Evolutionary conservation across 2,113 vertebrate species (phyloP), one percentile per base, ranked within the genome.

Genomic region (Pomatorhinus ruficollis): DNA sequence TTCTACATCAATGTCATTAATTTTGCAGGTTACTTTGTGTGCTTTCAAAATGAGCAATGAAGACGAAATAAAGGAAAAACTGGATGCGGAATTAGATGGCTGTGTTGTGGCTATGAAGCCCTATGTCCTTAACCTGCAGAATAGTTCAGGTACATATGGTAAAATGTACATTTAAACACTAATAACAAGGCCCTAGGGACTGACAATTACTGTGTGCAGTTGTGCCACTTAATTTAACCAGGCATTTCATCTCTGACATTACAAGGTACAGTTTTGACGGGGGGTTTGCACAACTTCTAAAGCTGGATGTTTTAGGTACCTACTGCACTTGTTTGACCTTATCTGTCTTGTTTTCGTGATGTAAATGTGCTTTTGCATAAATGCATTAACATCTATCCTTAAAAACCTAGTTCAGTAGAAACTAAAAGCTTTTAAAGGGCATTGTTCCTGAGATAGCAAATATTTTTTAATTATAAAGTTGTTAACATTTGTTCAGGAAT

Each of bases 21-120:
- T 83, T 95, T 94, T 89, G 39, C 76, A 97, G 93, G 65, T 87
- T 70, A 6, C 33, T 63, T 77, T 12, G 65, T 78, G 80, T 57
- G 50, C 61, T 47, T 93, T 71, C 87, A 81, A 61, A 75, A 99
- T 99, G 98, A 98, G 87, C 86, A 97, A 90, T 47, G 96, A 98
- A 30, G 98, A 98, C 37, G 98, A 98, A 76, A 94, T 96, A 3
- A 98, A 98, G 98, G 98, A 99, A 33, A 98, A 97, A 56, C 84
- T 99, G 90, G 99, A 99, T 82, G 97, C 97, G 0, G 99, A 99
- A 71, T 99, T 99, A 96, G 99, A 99, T 92, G 98, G 98, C 83
- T 98, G 95, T 66, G 94, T 99, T 27, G 98, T 98, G 74, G 99
- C 99, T 89, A 99, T 99, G 99, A 99, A 99, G 91, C 99, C 99